phyloP scores from a whole-genome alignment of 2,888 invertebrate species.

The Barypeithes pellucidus region DNA sequence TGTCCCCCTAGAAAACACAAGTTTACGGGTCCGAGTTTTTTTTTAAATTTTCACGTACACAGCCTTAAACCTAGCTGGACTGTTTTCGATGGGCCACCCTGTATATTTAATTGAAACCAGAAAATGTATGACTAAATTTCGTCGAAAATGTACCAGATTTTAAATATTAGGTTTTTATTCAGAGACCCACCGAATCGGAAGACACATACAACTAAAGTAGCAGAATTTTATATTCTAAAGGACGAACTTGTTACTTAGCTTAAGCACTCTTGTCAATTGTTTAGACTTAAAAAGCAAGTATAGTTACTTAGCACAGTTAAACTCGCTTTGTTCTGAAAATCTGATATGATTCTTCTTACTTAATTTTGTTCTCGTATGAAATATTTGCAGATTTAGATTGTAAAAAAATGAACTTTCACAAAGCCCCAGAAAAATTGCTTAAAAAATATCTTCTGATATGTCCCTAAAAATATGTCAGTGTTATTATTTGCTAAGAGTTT shows the following conservation, averaged over 20 bases:
- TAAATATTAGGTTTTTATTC: neutral
- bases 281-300: slow-evolving; percentile 10
- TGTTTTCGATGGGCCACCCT: too few species aligned
- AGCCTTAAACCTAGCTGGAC: too few species aligned
- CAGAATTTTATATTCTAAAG: slow-evolving; percentile 38
- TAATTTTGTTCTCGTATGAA: neutral
- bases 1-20: too few species aligned
- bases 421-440: slow-evolving; percentile 47
- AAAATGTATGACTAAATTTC: neutral
- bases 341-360: slow-evolving; percentile 10
- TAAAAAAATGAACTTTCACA: slow-evolving; percentile 20
- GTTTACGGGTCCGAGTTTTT: too few species aligned
- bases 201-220: slow-evolving; percentile 44
- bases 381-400: slow-evolving; percentile 11
- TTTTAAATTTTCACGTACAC: too few species aligned
- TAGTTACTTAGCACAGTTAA: slow-evolving; percentile 4
- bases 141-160: slow-evolving; percentile 1
- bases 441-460: slow-evolving; percentile 61
- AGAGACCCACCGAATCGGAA: slow-evolving; percentile 35
- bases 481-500: slow-evolving; percentile 52
- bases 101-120: too few species aligned
- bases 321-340: slow-evolving; percentile 1
- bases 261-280: slow-evolving; percentile 42
- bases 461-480: slow-evolving; percentile 63
- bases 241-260: slow-evolving; percentile 48